phyloP scores from a whole-genome alignment of 1,140 invertebrate species.

The Ips typographus region DNA sequence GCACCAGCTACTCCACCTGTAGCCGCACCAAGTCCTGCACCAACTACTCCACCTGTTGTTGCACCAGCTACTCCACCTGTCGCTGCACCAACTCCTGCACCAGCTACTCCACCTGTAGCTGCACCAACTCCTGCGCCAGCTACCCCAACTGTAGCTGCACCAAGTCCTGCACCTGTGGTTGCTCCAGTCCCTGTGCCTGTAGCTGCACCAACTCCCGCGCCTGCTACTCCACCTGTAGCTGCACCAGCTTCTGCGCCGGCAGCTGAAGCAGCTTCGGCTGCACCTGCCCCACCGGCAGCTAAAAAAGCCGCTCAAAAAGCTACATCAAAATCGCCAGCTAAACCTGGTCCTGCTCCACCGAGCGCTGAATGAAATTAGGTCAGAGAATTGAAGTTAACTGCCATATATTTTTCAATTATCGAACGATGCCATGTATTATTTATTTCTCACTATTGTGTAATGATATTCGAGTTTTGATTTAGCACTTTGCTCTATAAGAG shows the following conservation, averaged over 20 bases:
- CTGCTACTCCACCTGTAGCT: background rate
- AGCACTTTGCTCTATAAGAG: too few relatives aligned
- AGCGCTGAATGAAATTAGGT: too few relatives aligned
- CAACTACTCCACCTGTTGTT: background rate
- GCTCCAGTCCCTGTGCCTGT: too few relatives aligned
- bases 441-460: too few relatives aligned
- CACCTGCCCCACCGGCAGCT: background rate
- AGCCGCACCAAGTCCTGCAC: background rate
- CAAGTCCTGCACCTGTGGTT: background rate
- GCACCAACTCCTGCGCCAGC: background rate
- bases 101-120: background rate
- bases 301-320: too few relatives aligned
- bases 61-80: background rate
- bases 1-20: background rate
- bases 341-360: too few relatives aligned
- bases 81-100: background rate
- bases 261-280: slow-evolving; percentile 1
- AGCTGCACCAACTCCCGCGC: too few relatives aligned
- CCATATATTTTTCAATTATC: too few relatives aligned
- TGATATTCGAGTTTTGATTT: too few relatives aligned
- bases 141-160: background rate
- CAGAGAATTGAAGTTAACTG: too few relatives aligned
- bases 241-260: background rate
- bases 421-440: too few relatives aligned
- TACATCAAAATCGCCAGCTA: too few relatives aligned